phyloP scores from a whole-genome alignment of 2,113 vertebrate species.

The Paramisgurnus dabryanus region DNA sequence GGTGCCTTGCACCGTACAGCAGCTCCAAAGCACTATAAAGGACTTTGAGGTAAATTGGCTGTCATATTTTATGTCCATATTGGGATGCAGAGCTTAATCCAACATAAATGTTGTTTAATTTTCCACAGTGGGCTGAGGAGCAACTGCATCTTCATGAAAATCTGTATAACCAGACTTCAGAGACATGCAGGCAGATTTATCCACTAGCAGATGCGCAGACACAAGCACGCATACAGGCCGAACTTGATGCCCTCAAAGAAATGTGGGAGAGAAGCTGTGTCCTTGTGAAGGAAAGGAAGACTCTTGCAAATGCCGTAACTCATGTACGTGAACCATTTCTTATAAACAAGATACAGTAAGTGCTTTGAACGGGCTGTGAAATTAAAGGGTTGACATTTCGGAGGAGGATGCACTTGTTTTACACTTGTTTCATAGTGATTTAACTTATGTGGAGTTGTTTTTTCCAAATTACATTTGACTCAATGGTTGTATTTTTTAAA shows the following conservation, averaged over 20 bases:
- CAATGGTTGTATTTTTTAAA: too few relatives aligned
- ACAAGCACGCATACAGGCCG: conserved; percentile 63
- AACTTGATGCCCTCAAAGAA: conserved; percentile 73
- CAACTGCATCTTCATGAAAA: conserved; percentile 68
- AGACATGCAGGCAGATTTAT: conserved; percentile 71
- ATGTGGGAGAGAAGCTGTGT: conserved; percentile 72
- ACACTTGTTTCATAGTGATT: too few relatives aligned
- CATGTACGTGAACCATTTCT: conserved; percentile 67
- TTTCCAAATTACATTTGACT: too few relatives aligned
- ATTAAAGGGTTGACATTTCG: not conserved
- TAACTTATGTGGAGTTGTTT: too few relatives aligned
- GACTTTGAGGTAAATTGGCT: conserved; percentile 76
- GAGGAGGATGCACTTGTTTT: not conserved
- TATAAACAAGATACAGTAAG: not conserved
- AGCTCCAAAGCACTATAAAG: conserved; percentile 64
- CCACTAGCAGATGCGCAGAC: conserved; percentile 45
- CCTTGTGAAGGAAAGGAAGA: conserved; percentile 66
- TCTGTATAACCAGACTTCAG: conserved; percentile 70
- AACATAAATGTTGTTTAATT: not conserved
- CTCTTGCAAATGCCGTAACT: conserved; percentile 58
- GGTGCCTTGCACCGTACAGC: conserved; percentile 64
- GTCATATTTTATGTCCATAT: not conserved
- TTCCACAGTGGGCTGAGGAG: conserved; percentile 71
- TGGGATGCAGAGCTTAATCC: not conserved
- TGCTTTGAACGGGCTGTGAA: not conserved